phyloP scores from a whole-genome alignment of 1,140 invertebrate species.

The Campoletis sonorensis region DNA sequence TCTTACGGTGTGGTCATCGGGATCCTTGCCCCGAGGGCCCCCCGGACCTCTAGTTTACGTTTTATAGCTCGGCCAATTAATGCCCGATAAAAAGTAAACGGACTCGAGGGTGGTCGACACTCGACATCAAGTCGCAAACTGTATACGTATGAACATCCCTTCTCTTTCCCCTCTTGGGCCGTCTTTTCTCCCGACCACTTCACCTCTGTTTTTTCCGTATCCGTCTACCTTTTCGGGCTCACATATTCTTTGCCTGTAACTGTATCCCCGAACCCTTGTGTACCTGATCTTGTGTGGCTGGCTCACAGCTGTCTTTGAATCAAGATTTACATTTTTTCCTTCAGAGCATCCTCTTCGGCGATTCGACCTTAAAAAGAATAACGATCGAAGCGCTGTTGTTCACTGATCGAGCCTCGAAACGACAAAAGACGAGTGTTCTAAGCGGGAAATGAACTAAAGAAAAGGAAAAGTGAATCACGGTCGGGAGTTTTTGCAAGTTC shows the following conservation, averaged over 20 bases:
- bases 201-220: slow-evolving; percentile 22
- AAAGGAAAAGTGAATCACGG: slow-evolving; percentile 29
- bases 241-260: slow-evolving; percentile 1
- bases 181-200: background rate
- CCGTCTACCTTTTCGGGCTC: slow-evolving; percentile 19
- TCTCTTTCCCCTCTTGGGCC: slow-evolving; percentile 5
- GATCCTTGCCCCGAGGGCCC: slow-evolving; percentile 49
- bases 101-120: slow-evolving; percentile 69
- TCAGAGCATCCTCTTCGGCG: background rate
- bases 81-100: slow-evolving; percentile 62
- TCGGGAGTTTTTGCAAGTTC: slow-evolving; percentile 32
- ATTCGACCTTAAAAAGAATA: slow-evolving; percentile 38
- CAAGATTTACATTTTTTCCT: slow-evolving; percentile 22
- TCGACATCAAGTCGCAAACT: slow-evolving; percentile 43
- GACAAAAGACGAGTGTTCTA: slow-evolving; percentile 35
- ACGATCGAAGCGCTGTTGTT: slow-evolving; percentile 17
- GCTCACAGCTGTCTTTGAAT: slow-evolving; percentile 11
- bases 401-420: background rate
- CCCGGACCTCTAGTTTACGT: slow-evolving; percentile 55
- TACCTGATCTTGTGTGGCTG: slow-evolving; percentile 1
- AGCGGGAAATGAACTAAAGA: slow-evolving; percentile 40
- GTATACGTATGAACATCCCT: slow-evolving; percentile 33
- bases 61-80: slow-evolving; percentile 70
- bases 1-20: slow-evolving; percentile 53
- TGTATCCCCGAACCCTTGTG: background rate